Percentiles rank a stretch among this genome's conserved stretches.
Evolutionary conservation across 2,797 vertebrate species (phyloP).

Genomic region (Acanthurus leucopareius): DNA sequence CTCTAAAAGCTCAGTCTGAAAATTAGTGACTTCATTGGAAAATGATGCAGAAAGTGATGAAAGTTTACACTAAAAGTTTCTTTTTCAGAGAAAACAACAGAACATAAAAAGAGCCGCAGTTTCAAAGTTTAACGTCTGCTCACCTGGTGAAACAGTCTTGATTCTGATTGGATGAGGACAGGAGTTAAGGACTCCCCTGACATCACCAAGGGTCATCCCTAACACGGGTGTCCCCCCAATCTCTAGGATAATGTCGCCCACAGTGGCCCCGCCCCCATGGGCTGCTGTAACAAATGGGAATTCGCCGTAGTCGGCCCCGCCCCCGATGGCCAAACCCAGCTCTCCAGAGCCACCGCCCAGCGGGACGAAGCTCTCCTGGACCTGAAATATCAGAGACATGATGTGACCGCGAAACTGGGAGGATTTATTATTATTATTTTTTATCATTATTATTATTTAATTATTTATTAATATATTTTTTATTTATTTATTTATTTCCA

Average conservation of each 20-base stretch:
- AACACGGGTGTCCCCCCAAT: conserved; percentile 85
- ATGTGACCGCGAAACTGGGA: no score
- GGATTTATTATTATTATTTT: no score
- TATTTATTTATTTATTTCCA: no score
- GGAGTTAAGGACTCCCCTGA: conserved; percentile 86
- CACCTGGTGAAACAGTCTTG: conserved; percentile 87
- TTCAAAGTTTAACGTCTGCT: no score
- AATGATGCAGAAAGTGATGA: no score
- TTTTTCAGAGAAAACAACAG: no score
- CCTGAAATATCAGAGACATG: conserved; percentile 55
- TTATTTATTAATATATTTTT: no score
- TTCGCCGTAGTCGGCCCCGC: conserved; percentile 87
- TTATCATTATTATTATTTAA: no score
- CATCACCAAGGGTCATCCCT: conserved; percentile 88
- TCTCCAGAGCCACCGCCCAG: conserved; percentile 82
- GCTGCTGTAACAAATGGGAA: conserved; percentile 85
- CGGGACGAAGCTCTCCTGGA: conserved; percentile 86
- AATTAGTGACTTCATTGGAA: no score
- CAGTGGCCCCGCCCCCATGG: conserved; percentile 82
- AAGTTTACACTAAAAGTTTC: no score
- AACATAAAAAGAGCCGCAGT: no score
- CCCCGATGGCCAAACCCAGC: conserved; percentile 84
- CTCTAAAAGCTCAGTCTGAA: no score
- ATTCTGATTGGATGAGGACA: conserved; percentile 87
- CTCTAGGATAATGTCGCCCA: conserved; percentile 86